A percentile compares a stretch with the other conserved stretches of the same genome.
Conservation (phyloP, 1,140 invertebrate species). For the Drosophila bocki region DNA sequence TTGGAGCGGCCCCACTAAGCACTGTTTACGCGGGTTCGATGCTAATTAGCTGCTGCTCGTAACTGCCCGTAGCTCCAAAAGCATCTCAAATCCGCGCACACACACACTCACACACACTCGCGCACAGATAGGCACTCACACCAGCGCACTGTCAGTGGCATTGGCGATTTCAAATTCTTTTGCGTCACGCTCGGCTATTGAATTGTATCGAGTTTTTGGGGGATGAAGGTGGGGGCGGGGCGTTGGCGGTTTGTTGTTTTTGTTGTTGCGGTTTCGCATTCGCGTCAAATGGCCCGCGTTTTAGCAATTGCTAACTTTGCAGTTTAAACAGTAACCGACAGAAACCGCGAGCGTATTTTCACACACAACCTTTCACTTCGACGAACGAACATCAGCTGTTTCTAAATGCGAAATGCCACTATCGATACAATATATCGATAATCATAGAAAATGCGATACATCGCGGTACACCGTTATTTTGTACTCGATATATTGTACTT, state of each 20-base stretch:
- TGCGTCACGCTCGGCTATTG: slow-evolving; percentile 39
- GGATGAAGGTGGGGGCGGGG: not conserved
- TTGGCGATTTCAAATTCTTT: slow-evolving; percentile 39
- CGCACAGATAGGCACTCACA: slow-evolving; percentile 25
- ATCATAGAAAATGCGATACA: too few relatives aligned
- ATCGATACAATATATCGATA: not conserved
- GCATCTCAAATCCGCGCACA: slow-evolving; percentile 58
- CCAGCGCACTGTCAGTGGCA: slow-evolving; percentile 22
- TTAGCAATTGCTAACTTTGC: not conserved
- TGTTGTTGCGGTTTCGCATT: slow-evolving; percentile 8
- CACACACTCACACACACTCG: slow-evolving; percentile 16
- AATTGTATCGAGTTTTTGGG: slow-evolving; percentile 18
- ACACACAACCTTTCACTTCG: not conserved
- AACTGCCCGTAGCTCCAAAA: slow-evolving; percentile 11
- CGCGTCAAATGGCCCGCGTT: slow-evolving; percentile 2
- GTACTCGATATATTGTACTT: too few relatives aligned
- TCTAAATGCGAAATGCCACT: not conserved
- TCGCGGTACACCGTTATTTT: too few relatives aligned
- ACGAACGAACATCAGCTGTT: not conserved
- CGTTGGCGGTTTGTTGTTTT: not conserved
- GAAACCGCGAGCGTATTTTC: not conserved
- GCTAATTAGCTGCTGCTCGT: slow-evolving; percentile 49
- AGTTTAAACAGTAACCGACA: slow-evolving; percentile 3
- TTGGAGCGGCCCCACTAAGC: slow-evolving; percentile 33
- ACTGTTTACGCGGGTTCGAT: slow-evolving; percentile 44